phyloP scores from a whole-genome alignment of 2,797 vertebrate species.

The Pseudochirops corinnae region DNA sequence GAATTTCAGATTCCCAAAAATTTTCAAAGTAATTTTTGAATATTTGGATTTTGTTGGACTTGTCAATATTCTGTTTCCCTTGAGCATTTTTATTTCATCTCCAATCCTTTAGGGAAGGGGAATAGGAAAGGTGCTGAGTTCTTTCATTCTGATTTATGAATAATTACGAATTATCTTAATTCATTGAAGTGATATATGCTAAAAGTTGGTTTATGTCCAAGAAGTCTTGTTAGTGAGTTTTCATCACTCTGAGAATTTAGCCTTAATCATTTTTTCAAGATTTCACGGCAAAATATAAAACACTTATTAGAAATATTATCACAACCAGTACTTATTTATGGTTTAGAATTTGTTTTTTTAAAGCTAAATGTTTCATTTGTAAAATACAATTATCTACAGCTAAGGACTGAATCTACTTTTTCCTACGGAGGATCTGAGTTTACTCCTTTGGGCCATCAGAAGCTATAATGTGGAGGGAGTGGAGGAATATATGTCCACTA shows the following conservation, averaged over 20 bases:
- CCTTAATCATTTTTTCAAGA: conserved; percentile 30
- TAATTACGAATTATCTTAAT: conserved; percentile 10
- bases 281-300: conserved; percentile 27
- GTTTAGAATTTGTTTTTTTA: neutral
- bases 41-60: neutral
- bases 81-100: conserved; percentile 12
- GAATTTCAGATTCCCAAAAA: neutral
- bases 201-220: conserved; percentile 51
- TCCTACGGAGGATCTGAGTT: neutral
- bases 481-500: neutral
- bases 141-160: conserved; percentile 45
- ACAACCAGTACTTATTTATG: neutral
- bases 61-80: neutral
- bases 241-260: conserved; percentile 49
- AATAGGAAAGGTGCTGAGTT: neutral
- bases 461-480: neutral
- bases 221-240: conserved; percentile 8
- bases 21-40: conserved; percentile 42
- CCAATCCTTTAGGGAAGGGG: conserved; percentile 30
- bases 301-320: neutral
- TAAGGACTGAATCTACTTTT: neutral
- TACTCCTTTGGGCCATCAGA: neutral
- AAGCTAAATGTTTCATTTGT: neutral
- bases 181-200: neutral
- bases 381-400: neutral